A percentile compares a stretch with the other conserved stretches of the same genome.
Conservation (phyloP, 1,140 invertebrate genomes). For the Trichonephila inaurata region DNA sequence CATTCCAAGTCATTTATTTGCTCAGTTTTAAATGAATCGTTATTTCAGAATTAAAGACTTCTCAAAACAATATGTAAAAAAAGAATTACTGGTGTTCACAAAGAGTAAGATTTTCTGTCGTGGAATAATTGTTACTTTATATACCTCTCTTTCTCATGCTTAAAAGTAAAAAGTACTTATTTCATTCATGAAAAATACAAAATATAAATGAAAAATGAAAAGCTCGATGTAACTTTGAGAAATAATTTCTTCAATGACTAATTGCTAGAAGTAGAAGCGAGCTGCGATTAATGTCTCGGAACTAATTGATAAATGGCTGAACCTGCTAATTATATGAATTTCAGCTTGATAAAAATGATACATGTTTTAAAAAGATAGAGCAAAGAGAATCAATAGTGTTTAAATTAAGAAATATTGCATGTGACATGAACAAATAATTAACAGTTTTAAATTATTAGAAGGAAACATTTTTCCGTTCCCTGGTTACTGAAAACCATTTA, state of each 20-base stretch:
- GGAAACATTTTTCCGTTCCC: not conserved
- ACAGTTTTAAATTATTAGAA: not conserved
- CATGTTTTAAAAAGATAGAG: slow-evolving; percentile 8
- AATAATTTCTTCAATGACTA: not conserved
- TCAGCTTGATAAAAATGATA: not conserved
- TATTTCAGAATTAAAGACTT: no score
- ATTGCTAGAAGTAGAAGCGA: not conserved
- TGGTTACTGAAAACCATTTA: not conserved
- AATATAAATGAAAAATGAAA: not conserved
- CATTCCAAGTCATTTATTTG: no score
- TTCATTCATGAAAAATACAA: not conserved
- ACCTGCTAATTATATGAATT: not conserved
- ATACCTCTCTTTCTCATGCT: no score
- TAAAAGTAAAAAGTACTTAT: not conserved
- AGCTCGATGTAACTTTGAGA: not conserved
- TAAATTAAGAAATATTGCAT: slow-evolving; percentile 27
- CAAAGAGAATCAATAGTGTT: not conserved
- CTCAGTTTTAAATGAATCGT: no score
- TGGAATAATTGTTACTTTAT: no score
- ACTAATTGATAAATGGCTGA: slow-evolving; percentile 19
- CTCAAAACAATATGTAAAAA: no score
- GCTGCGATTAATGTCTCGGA: not conserved
- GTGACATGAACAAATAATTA: not conserved
- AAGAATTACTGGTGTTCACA: no score
- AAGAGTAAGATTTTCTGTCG: no score